A percentile compares a stretch with the other conserved stretches of the same genome.
Evolutionary conservation across 2,888 invertebrate genomes (phyloP).

Genomic region (Rhorus exstirpatorius): DNA sequence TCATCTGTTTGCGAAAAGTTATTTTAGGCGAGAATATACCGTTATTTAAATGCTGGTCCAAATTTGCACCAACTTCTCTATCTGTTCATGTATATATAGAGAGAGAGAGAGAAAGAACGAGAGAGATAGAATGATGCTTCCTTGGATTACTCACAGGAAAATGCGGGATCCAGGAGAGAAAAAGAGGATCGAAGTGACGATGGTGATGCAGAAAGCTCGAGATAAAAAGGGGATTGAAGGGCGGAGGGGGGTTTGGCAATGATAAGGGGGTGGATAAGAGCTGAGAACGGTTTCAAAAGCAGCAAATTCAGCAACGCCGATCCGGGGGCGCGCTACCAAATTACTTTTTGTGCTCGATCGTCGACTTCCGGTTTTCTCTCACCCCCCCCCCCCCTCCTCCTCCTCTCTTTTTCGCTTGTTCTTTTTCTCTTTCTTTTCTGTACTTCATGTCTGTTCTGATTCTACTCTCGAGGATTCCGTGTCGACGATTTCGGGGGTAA

Average conservation of each 20-base stretch:
- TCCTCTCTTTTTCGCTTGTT: slow-evolving; percentile 49
- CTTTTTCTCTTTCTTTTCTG: slow-evolving; percentile 42
- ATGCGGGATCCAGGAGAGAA: slow-evolving; percentile 33
- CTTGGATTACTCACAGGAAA: slow-evolving; percentile 38
- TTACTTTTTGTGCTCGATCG: slow-evolving; percentile 77
- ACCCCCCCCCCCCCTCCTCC: slow-evolving; percentile 51
- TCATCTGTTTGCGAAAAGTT: background rate
- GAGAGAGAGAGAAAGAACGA: background rate
- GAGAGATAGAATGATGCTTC: slow-evolving; percentile 7
- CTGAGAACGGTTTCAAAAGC: slow-evolving; percentile 70
- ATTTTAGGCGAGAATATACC: background rate
- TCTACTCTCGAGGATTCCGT: slow-evolving; percentile 14
- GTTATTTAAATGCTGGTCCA: background rate
- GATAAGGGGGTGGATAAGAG: slow-evolving; percentile 44
- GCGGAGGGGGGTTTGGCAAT: slow-evolving; percentile 23
- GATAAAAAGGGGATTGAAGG: background rate
- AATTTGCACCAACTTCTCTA: slow-evolving; percentile 8
- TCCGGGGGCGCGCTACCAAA: slow-evolving; percentile 75
- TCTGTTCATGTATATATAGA: slow-evolving; percentile 10
- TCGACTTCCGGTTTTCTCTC: slow-evolving; percentile 71
- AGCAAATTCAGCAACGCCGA: slow-evolving; percentile 76
- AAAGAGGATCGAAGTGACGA: slow-evolving; percentile 64
- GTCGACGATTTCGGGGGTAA: slow-evolving; percentile 12
- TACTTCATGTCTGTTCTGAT: slow-evolving; percentile 11
- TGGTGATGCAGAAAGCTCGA: slow-evolving; percentile 23